Evolutionary conservation across 2,888 invertebrate species (phyloP).

Genomic region (Caenorhabditis plicata): DNA sequence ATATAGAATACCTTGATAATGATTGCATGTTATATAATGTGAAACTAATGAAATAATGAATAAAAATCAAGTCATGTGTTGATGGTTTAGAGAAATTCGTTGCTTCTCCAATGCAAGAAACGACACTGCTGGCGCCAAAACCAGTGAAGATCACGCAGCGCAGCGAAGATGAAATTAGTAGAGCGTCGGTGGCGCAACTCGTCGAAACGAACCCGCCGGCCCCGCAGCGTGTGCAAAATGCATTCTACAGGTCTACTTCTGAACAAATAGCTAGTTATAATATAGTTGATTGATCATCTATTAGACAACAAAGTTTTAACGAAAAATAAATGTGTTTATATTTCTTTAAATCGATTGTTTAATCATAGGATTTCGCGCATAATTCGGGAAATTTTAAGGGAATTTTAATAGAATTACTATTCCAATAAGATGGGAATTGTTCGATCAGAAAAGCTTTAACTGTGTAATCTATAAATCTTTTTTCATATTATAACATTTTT

Average conservation of each 20-base stretch:
- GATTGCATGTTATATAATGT: no score
- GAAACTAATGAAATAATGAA: no score
- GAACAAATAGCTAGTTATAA: conserved; percentile 63
- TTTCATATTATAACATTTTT: no score
- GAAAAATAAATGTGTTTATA: neutral
- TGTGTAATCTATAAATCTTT: no score
- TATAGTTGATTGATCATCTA: conserved; percentile 48
- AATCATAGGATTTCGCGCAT: neutral
- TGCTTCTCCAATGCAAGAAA: conserved; percentile 62
- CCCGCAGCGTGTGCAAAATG: conserved; percentile 61
- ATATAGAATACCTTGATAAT: no score
- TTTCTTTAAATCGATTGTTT: neutral
- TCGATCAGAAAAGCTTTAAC: no score
- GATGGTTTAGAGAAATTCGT: conserved; percentile 59
- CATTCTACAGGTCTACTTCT: conserved; percentile 64
- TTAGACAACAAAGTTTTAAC: neutral
- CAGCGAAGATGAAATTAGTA: conserved; percentile 52
- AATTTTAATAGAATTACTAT: no score
- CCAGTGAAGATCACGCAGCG: conserved; percentile 50
- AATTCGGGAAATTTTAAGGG: no score
- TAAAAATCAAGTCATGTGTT: no score
- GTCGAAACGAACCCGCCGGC: conserved; percentile 43
- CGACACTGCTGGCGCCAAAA: conserved; percentile 52
- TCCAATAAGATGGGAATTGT: no score
- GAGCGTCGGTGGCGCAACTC: conserved; percentile 45